Percentiles rank a stretch among this genome's conserved stretches.
phyloP scores from a whole-genome alignment of 1,140 invertebrate species.

The Drosophila navojoa region DNA sequence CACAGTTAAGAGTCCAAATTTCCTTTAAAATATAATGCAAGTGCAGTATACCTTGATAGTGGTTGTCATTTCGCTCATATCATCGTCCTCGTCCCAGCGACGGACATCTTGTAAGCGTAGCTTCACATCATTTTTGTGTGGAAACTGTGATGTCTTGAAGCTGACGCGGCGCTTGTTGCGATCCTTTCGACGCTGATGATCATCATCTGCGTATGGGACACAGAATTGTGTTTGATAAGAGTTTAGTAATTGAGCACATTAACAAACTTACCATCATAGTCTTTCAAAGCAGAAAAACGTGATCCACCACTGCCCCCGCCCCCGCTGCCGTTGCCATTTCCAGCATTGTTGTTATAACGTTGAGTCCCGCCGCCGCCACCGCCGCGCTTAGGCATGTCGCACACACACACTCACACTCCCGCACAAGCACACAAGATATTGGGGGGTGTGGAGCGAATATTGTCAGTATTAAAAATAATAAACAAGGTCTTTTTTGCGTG shows the following conservation, averaged over 20 bases:
- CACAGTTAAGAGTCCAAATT: too few relatives aligned
- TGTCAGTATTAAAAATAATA: slow-evolving; percentile 5
- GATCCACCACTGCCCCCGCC: slow-evolving; percentile 51
- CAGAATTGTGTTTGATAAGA: neutral
- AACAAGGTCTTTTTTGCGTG: slow-evolving; percentile 9
- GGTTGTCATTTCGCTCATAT: slow-evolving; percentile 69
- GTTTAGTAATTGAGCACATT: too few relatives aligned
- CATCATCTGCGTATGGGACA: slow-evolving; percentile 36
- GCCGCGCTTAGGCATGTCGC: slow-evolving; percentile 71
- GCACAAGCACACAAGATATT: neutral
- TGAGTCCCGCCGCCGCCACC: slow-evolving; percentile 50
- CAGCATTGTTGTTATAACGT: slow-evolving; percentile 60
- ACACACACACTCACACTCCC: neutral
- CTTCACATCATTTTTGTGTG: slow-evolving; percentile 62
- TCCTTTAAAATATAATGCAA: too few relatives aligned
- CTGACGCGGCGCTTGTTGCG: slow-evolving; percentile 77
- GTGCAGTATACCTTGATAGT: slow-evolving; percentile 34
- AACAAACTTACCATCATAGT: slow-evolving; percentile 58
- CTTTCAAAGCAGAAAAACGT: slow-evolving; percentile 66
- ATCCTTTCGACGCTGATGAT: slow-evolving; percentile 67
- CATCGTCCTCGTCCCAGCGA: slow-evolving; percentile 80
- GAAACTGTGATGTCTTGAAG: slow-evolving; percentile 68
- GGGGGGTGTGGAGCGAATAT: neutral
- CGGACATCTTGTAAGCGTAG: slow-evolving; percentile 64
- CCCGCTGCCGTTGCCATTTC: slow-evolving; percentile 41